These are phyloP conservation scores for Copidosoma floridanum DNA, from an alignment of 1,140 invertebrate species.

Conservation along the genomic window DNA sequence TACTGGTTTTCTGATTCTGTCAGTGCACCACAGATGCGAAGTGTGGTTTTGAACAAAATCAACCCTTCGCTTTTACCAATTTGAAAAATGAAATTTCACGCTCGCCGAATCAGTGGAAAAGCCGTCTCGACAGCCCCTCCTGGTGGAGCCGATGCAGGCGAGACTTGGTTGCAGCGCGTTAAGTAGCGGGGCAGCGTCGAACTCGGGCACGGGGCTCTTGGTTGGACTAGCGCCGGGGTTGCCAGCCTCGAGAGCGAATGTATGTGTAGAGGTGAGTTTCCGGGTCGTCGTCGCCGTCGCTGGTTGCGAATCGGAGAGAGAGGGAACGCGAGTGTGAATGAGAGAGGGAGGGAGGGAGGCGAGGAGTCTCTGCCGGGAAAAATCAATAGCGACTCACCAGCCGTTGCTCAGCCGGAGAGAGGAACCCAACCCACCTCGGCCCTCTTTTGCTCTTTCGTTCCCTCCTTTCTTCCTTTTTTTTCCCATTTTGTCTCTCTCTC, in stretches of 20 bases:
- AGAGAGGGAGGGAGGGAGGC: constrained; percentile 33
- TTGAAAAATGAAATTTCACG: too few relatives aligned
- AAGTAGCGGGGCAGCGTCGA: too few relatives aligned
- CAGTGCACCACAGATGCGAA: too few relatives aligned
- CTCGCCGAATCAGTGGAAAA: too few relatives aligned
- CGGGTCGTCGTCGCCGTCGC: constrained; percentile 13
- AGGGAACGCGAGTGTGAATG: constrained; percentile 17
- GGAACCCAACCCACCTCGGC: constrained; percentile 51
- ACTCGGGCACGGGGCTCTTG: not conserved
- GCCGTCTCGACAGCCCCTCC: too few relatives aligned
- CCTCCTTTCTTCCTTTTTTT: constrained; percentile 26
- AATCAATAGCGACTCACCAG: constrained; percentile 51
- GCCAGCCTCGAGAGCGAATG: not conserved
- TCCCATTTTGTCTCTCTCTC: constrained; percentile 16
- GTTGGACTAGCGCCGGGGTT: not conserved
- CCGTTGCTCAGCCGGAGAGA: constrained; percentile 46
- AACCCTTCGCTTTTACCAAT: too few relatives aligned
- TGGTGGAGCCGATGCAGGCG: too few relatives aligned
- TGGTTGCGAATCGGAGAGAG: constrained; percentile 7
- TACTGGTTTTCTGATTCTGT: too few relatives aligned
- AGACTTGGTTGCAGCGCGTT: too few relatives aligned
- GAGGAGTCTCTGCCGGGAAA: constrained; percentile 51
- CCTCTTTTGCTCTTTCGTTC: constrained; percentile 32
- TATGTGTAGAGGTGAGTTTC: not conserved
- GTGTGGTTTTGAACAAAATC: too few relatives aligned